Percentiles rank a stretch among this genome's conserved stretches.
phyloP scores from a whole-genome alignment of 2,797 vertebrate species.

The Peromyscus eremicus region DNA sequence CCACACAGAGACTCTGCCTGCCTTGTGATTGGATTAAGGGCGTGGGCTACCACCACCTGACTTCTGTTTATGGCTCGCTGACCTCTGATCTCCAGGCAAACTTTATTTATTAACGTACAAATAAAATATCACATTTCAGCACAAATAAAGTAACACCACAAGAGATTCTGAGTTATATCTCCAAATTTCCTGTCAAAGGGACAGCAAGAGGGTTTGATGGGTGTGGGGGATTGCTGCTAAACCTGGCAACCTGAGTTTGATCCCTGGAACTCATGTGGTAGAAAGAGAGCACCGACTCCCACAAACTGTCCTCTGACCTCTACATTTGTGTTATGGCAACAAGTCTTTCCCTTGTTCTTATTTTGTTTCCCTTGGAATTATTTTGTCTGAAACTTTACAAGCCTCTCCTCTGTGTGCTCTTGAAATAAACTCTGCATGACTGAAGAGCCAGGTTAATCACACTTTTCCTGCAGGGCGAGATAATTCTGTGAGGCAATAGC shows the following conservation, averaged over 20 bases:
- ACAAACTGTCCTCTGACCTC: not conserved
- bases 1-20: too few relatives aligned
- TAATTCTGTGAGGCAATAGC: constrained; percentile 41
- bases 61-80: too few relatives aligned
- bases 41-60: too few relatives aligned
- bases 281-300: not conserved
- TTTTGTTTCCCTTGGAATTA: not conserved
- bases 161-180: not conserved
- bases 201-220: not conserved
- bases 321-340: not conserved
- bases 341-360: not conserved
- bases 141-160: too few relatives aligned
- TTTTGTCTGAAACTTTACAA: not conserved
- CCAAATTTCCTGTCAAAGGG: not conserved
- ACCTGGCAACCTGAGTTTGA: not conserved
- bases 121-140: too few relatives aligned
- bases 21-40: too few relatives aligned
- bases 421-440: constrained; percentile 24
- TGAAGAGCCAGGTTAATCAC: constrained; percentile 22
- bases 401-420: not conserved
- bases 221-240: not conserved
- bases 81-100: too few relatives aligned
- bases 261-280: not conserved
- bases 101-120: too few relatives aligned
- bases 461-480: not conserved